Base-by-base conservation (phyloP, 2,797 vertebrate species). In the Botia kubotai region DNA sequence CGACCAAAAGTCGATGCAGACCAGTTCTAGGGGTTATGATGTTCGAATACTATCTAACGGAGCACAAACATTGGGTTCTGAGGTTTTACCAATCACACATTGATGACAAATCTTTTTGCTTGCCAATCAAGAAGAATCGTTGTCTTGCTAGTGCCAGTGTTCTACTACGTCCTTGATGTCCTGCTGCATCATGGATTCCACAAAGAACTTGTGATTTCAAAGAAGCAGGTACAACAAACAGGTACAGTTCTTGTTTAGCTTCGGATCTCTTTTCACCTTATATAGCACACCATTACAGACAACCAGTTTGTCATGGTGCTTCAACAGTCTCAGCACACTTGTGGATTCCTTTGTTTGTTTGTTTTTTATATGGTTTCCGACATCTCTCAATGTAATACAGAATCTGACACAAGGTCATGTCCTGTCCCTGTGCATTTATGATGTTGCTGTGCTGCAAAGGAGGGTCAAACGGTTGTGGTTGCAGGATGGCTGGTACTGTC, bases 1-100 rank as follows among this genome's bases (percentile, higher is more conserved):
- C 26, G 63, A 73, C 70, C 75, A 83, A 60, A 83, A 78, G 26
- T 83, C 62, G 19, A 79, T 63, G 21, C 81, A 83, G 4, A 79
- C 66, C 0, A 79, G 3, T 33, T 79, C 71, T 26, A 79, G 8
- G 5, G 65, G 63, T 11, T 68, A 65, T 11, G 62, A 48, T 19
- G 71, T 79, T 1, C 4, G 0, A 17, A 75, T 69, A 16, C 36
- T 69, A 6, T 13, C 39, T 4, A 83, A 46, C 11, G 76, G 71
- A 5, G 76, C 71, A 16, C 76, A 14, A 3, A 52, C 76, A 46
- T 82, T 19, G 5, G 75, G 60, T 36, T 83, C 76, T 17, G 76
- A 52, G 2, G 71, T 83, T 23, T 83, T 83, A 33, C 4, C 3
- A 50, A 83, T 23, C 66, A 83, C 26, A 19, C 75, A 73, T 11